phyloP scores from a whole-genome alignment of 2,113 vertebrate genomes.

The Ptilonorhynchus violaceus region DNA sequence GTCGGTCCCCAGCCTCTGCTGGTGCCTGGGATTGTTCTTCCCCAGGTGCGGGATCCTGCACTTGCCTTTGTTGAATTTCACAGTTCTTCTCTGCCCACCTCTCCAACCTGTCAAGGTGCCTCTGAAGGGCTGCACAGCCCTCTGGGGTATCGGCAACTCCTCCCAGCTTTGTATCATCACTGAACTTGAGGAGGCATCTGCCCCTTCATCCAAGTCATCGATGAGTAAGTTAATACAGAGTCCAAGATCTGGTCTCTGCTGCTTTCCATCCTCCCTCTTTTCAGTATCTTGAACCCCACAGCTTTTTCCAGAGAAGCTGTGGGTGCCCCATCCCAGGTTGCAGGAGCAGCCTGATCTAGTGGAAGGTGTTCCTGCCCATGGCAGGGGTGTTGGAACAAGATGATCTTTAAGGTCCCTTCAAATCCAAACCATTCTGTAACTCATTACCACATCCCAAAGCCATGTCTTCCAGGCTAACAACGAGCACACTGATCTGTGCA shows the following conservation, averaged over 20 bases:
- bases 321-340: neutral
- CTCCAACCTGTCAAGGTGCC: neutral
- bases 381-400: neutral
- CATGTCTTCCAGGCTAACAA: neutral
- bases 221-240: neutral
- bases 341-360: neutral
- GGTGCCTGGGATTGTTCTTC: neutral
- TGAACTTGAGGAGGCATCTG: neutral
- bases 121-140: neutral
- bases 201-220: neutral
- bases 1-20: neutral
- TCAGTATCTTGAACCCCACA: neutral
- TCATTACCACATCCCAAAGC: neutral
- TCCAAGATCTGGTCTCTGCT: neutral
- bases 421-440: neutral
- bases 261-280: neutral
- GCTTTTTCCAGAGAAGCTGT: neutral
- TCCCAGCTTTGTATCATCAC: neutral
- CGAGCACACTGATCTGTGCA: neutral
- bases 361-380: neutral
- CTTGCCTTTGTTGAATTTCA: neutral
- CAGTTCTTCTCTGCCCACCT: neutral
- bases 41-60: neutral
- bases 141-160: neutral
- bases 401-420: neutral